Conservation (phyloP, 2,888 invertebrate species). For the Ischnura elegans region DNA sequence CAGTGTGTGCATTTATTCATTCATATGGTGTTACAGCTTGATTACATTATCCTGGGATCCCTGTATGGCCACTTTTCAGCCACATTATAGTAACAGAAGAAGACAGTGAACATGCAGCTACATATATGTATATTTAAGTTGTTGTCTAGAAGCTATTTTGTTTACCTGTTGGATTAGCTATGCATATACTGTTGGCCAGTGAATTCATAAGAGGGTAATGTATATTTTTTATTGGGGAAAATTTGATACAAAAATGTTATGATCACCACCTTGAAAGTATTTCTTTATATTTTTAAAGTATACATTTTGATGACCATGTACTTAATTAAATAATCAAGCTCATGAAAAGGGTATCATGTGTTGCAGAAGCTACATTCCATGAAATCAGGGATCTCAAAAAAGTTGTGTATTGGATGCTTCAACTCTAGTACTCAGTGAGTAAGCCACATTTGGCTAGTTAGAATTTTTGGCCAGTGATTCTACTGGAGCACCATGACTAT, state of each 20-base stretch:
- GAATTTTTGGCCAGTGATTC: neutral
- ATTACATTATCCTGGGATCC: conserved; percentile 47
- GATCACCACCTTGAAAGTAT: conserved; percentile 18
- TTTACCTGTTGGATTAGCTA: neutral
- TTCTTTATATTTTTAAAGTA: conserved; percentile 60
- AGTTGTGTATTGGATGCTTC: conserved; percentile 37
- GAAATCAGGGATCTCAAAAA: conserved; percentile 62
- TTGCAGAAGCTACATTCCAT: conserved; percentile 12
- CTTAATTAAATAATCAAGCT: conserved; percentile 5
- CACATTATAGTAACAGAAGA: neutral
- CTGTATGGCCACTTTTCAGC: neutral
- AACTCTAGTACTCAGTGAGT: neutral
- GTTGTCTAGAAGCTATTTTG: neutral
- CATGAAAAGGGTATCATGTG: neutral
- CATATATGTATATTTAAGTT: neutral
- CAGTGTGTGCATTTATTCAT: conserved; percentile 36
- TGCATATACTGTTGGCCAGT: neutral
- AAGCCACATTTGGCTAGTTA: neutral
- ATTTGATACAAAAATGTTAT: conserved; percentile 12
- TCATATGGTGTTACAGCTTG: conserved; percentile 17
- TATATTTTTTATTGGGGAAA: conserved; percentile 39
- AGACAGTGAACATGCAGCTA: neutral
- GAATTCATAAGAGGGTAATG: conserved; percentile 29
- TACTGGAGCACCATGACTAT: conserved; percentile 7
- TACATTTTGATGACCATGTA: conserved; percentile 35